phyloP scores from a whole-genome alignment of 2,113 vertebrate genomes.

The Poicephalus meyeri region DNA sequence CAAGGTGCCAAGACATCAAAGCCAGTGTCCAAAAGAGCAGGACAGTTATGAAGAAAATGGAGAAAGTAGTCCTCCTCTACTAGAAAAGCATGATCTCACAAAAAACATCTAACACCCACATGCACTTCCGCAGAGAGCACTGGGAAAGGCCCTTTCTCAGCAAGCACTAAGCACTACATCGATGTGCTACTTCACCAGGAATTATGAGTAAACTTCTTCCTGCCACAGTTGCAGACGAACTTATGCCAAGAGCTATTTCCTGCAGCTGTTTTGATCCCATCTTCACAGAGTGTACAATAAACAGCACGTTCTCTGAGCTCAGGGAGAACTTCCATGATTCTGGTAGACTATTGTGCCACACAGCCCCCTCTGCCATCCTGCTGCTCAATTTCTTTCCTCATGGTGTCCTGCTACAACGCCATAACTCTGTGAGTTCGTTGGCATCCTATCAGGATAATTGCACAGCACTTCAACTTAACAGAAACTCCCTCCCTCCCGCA shows the following conservation, averaged over 20 bases:
- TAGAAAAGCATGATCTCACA: background rate
- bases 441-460: background rate
- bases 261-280: background rate
- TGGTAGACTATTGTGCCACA: rapidly evolving
- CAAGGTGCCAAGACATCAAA: background rate
- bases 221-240: background rate
- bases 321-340: background rate
- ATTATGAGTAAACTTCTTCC: background rate
- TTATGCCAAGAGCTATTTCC: background rate
- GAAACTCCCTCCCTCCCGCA: background rate
- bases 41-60: background rate
- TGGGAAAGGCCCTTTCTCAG: background rate
- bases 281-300: rapidly evolving
- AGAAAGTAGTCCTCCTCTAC: too few relatives aligned
- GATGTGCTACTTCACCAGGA: background rate
- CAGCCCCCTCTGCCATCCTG: background rate
- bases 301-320: background rate
- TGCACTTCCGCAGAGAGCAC: rapidly evolving
- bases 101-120: background rate
- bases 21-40: background rate
- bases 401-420: rapidly evolving
- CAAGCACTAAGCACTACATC: rapidly evolving
- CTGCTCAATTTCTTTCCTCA: background rate
- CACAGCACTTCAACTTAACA: background rate
- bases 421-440: rapidly evolving